phyloP scores from a whole-genome alignment of 2,888 invertebrate genomes.

The Willowsia nigromaculata region DNA sequence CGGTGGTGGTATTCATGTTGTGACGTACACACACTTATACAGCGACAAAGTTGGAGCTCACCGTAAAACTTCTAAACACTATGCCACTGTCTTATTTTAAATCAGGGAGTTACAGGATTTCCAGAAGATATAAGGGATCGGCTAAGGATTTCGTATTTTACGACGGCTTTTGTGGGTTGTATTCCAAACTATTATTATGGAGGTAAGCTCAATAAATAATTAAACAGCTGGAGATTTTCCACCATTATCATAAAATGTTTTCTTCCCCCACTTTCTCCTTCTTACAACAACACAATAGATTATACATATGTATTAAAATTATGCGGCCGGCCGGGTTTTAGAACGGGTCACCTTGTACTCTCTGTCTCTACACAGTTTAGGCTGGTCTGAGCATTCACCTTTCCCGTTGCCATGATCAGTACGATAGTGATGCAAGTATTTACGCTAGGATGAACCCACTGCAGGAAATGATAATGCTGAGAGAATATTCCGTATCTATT shows the following conservation, averaged over 20 bases:
- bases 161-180: conserved; percentile 2
- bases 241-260: conserved; percentile 25
- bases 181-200: no score
- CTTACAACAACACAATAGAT: neutral
- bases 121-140: no score
- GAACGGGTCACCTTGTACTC: neutral
- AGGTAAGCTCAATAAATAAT: conserved; percentile 19
- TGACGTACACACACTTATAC: neutral
- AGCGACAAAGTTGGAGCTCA: conserved; percentile 17
- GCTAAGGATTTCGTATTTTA: no score
- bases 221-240: conserved; percentile 46
- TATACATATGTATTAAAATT: neutral
- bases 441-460: no score
- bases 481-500: no score
- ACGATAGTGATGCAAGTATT: no score
- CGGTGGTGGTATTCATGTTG: neutral
- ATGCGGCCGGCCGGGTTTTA: neutral
- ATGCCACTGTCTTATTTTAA: no score
- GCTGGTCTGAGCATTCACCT: neutral
- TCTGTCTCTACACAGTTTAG: neutral
- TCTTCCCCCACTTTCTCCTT: no score
- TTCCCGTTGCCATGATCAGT: neutral
- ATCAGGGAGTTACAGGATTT: no score
- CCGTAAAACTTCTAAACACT: no score
- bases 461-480: no score